Conservation (phyloP, 2,888 invertebrate species). For the Andrena chrysosceles region DNA sequence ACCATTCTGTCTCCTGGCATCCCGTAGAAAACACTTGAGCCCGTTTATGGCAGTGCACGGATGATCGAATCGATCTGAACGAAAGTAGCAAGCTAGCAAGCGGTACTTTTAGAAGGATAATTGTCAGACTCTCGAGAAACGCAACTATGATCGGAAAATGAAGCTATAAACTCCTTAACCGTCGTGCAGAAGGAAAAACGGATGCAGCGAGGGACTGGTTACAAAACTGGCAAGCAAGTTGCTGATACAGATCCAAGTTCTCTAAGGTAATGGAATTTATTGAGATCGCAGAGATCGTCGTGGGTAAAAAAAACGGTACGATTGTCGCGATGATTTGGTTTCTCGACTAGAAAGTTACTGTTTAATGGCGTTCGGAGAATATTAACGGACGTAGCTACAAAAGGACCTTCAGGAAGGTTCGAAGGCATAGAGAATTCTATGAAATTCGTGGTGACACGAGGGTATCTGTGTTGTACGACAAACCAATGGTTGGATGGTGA, state of each 20-base stretch:
- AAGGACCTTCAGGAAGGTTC: conserved; percentile 16
- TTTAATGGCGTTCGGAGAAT: conserved; percentile 29
- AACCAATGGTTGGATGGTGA: conserved; percentile 15
- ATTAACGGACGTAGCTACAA: background rate
- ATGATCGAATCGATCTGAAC: background rate
- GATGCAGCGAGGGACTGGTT: background rate
- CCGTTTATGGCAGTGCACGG: background rate
- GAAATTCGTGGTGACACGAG: background rate
- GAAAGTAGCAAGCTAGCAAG: background rate
- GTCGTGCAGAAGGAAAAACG: background rate
- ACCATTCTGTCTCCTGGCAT: background rate
- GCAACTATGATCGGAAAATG: conserved; percentile 59
- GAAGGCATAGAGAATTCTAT: background rate
- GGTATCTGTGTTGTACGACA: background rate
- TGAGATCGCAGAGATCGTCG: conserved; percentile 1
- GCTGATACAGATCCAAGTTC: conserved; percentile 23
- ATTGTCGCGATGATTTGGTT: conserved; percentile 19
- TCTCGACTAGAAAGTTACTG: conserved; percentile 33
- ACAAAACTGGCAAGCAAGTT: conserved; percentile 6
- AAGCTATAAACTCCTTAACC: conserved; percentile 74
- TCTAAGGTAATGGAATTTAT: conserved; percentile 47
- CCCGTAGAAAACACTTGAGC: background rate
- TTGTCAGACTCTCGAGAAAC: conserved; percentile 1
- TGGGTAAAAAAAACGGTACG: conserved; percentile 8
- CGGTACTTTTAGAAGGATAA: background rate